phyloP scores from a whole-genome alignment of 2,113 vertebrate genomes.

The Oxyruncus cristatus region DNA sequence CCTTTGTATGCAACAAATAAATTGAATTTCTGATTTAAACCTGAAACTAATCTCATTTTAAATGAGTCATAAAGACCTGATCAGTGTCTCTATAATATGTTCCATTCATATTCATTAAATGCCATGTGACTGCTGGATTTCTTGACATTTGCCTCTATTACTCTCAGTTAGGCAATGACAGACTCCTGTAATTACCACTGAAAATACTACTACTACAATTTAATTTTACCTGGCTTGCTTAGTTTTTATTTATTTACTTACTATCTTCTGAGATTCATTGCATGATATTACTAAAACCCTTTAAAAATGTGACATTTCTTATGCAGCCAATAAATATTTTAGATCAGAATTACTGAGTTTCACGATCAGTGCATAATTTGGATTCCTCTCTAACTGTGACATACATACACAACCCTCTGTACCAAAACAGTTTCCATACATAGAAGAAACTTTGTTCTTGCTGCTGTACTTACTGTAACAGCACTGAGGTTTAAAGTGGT shows the following conservation, averaged over 20 bases:
- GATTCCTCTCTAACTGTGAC: background rate
- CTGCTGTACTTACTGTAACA: background rate
- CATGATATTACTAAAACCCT: background rate
- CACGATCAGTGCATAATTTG: background rate
- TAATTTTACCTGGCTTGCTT: background rate
- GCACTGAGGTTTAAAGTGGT: background rate
- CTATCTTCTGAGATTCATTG: background rate
- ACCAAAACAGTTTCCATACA: background rate
- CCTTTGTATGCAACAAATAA: background rate
- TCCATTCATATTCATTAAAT: constrained; percentile 43
- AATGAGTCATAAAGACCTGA: constrained; percentile 50
- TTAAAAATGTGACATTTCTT: background rate
- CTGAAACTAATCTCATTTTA: constrained; percentile 2
- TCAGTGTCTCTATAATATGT: constrained; percentile 31
- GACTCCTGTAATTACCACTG: background rate
- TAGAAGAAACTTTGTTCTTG: background rate
- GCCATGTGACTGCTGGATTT: constrained; percentile 27
- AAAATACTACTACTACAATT: background rate
- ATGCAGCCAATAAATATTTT: background rate
- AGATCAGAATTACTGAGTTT: background rate
- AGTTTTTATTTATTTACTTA: background rate
- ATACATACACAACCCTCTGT: background rate
- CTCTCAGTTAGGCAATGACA: constrained; percentile 1
- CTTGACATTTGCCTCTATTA: constrained; percentile 23
- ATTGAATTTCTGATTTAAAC: background rate